Evolutionary conservation across 2,113 vertebrate species (phyloP).

Genomic region (Brachyhypopomus occidentalis): DNA sequence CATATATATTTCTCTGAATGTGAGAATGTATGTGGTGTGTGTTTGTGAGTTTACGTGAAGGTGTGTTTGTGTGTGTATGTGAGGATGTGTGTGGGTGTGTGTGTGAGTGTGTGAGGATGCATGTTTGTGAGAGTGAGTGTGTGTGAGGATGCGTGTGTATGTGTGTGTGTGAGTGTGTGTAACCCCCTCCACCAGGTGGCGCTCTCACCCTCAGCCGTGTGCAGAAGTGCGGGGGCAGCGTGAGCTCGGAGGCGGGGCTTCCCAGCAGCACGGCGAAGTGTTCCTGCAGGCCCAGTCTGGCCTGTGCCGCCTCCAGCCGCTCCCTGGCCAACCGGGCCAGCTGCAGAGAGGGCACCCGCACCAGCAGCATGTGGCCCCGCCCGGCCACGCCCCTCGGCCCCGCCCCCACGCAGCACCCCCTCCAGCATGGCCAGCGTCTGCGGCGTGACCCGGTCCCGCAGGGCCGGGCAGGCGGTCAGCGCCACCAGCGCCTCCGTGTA

Average conservation of each 20-base stretch:
- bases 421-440: slow-evolving; percentile 96
- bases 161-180: not conserved
- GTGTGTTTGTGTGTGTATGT: too few relatives aligned
- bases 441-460: slow-evolving; percentile 92
- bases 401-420: slow-evolving; percentile 86
- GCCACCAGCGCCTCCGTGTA: slow-evolving; percentile 98
- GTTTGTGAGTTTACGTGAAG: too few relatives aligned
- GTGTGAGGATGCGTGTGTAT: not conserved
- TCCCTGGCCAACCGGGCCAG: slow-evolving; percentile 94
- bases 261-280: slow-evolving; percentile 94
- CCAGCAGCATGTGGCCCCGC: slow-evolving; percentile 92
- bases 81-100: too few relatives aligned
- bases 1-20: too few relatives aligned
- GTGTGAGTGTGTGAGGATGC: too few relatives aligned
- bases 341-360: slow-evolving; percentile 93
- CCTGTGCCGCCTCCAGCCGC: slow-evolving; percentile 88
- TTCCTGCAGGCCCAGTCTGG: slow-evolving; percentile 90
- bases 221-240: slow-evolving; percentile 81
- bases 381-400: slow-evolving; percentile 65
- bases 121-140: too few relatives aligned
- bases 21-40: too few relatives aligned
- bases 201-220: slow-evolving; percentile 83
- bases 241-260: slow-evolving; percentile 85
- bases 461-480: slow-evolving; percentile 85
- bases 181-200: too few relatives aligned